Percentiles rank a stretch among this genome's conserved stretches.
Conservation (phyloP, 2,113 vertebrate genomes). For the Acanthochromis polyacanthus region DNA sequence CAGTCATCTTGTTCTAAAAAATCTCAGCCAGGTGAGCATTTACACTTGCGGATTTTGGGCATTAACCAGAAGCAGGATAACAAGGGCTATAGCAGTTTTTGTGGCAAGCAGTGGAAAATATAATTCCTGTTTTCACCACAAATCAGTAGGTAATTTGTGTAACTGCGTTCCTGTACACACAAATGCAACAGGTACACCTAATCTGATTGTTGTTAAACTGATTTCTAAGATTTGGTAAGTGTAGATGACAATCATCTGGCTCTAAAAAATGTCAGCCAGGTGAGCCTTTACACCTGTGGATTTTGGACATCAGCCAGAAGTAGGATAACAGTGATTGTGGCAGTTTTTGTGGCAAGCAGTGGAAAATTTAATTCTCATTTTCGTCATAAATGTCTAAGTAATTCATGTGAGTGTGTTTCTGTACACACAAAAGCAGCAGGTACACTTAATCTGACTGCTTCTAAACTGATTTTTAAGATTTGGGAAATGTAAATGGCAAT, state of each 20-base stretch:
- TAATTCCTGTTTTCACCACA: background rate
- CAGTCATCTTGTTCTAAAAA: background rate
- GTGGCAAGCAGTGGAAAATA: background rate
- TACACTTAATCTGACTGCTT: too few relatives aligned
- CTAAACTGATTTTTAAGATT: too few relatives aligned
- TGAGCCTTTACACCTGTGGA: constrained; percentile 42
- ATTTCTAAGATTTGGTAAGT: too few relatives aligned
- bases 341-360: background rate
- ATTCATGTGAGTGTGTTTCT: background rate
- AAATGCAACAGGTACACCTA: background rate
- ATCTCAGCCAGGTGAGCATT: constrained; percentile 13
- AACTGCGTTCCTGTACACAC: too few relatives aligned
- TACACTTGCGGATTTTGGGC: constrained; percentile 35
- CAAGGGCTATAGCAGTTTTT: background rate
- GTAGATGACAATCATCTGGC: background rate
- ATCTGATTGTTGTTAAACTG: too few relatives aligned
- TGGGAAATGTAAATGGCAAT: background rate
- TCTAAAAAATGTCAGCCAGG: background rate
- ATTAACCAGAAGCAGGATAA: background rate
- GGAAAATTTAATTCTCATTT: background rate
- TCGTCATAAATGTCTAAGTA: background rate
- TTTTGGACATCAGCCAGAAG: constrained; percentile 8
- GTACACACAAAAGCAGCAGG: background rate
- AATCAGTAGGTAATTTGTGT: background rate
- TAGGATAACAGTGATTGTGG: background rate